Evolutionary conservation across 2,888 invertebrate genomes (phyloP).

Genomic region (Octonoba sinensis): DNA sequence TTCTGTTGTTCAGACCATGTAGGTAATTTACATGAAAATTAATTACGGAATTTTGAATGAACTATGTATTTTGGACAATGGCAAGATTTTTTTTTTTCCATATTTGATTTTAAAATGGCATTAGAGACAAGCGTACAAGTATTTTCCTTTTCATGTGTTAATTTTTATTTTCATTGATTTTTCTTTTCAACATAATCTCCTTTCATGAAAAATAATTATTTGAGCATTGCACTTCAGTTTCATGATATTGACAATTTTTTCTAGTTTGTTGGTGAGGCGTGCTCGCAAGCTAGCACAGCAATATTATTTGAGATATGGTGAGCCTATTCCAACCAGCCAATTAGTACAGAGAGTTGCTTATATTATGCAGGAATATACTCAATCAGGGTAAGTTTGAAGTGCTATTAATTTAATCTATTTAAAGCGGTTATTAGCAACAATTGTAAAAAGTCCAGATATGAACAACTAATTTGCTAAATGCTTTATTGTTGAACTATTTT

Average conservation of each 20-base stretch:
- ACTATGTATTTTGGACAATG: too few relatives aligned
- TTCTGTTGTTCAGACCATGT: too few relatives aligned
- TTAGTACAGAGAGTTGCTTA: conserved; percentile 92
- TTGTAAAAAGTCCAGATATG: not conserved
- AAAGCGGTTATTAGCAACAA: not conserved
- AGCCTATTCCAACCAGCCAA: conserved; percentile 96
- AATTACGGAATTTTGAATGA: too few relatives aligned
- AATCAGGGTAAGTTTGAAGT: conserved; percentile 84
- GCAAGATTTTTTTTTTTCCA: too few relatives aligned
- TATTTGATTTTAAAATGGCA: not conserved
- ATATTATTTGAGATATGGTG: conserved; percentile 90
- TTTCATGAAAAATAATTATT: too few relatives aligned
- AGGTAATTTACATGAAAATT: too few relatives aligned
- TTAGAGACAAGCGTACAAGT: not conserved
- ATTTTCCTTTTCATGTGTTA: not conserved
- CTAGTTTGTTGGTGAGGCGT: conserved; percentile 85
- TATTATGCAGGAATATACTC: conserved; percentile 99
- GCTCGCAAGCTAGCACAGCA: conserved; percentile 97
- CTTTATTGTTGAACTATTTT: not conserved
- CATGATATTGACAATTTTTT: not conserved
- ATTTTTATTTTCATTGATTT: too few relatives aligned
- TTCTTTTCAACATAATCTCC: too few relatives aligned
- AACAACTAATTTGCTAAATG: not conserved
- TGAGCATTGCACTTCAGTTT: too few relatives aligned
- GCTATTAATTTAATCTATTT: not conserved